phyloP scores from a whole-genome alignment of 2,113 vertebrate species.

The Ceyx melanurus region DNA sequence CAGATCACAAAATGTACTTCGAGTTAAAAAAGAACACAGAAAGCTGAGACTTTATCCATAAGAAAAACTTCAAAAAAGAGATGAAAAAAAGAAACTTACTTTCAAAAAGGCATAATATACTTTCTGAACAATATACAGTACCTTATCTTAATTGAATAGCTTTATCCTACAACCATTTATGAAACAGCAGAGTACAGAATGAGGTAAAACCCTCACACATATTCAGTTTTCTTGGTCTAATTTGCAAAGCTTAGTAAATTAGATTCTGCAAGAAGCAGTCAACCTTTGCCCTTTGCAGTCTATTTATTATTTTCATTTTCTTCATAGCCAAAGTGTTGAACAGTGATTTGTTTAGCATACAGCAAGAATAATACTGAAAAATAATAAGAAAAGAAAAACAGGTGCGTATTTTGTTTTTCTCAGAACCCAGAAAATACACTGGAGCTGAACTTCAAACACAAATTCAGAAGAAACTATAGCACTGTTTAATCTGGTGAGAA shows the following conservation, averaged over 20 bases:
- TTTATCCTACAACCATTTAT: conserved; percentile 35
- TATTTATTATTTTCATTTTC: conserved; percentile 60
- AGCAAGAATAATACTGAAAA: not conserved
- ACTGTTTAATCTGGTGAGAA: conserved; percentile 4
- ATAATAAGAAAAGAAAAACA: not conserved
- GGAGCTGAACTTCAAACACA: not conserved
- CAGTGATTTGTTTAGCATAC: not conserved
- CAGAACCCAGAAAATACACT: not conserved
- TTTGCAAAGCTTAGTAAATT: conserved; percentile 60
- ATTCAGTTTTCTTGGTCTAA: conserved; percentile 41
- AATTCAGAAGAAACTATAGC: not conserved
- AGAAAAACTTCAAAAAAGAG: conserved; percentile 37
- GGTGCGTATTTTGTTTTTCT: conserved; percentile 1
- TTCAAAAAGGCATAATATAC: conserved; percentile 51
- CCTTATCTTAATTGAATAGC: conserved; percentile 65
- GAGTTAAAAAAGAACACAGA: conserved; percentile 4
- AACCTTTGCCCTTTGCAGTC: conserved; percentile 35
- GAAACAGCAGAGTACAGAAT: conserved; percentile 14
- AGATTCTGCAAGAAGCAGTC: conserved; percentile 33
- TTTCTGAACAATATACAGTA: conserved; percentile 47
- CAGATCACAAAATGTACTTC: not conserved
- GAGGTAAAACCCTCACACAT: conserved; percentile 18
- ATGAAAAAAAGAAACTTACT: conserved; percentile 25
- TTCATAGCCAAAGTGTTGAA: conserved; percentile 9
- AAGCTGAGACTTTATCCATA: not conserved